Conservation (phyloP, 2,888 invertebrate genomes). For the Heliconius charithonia region DNA sequence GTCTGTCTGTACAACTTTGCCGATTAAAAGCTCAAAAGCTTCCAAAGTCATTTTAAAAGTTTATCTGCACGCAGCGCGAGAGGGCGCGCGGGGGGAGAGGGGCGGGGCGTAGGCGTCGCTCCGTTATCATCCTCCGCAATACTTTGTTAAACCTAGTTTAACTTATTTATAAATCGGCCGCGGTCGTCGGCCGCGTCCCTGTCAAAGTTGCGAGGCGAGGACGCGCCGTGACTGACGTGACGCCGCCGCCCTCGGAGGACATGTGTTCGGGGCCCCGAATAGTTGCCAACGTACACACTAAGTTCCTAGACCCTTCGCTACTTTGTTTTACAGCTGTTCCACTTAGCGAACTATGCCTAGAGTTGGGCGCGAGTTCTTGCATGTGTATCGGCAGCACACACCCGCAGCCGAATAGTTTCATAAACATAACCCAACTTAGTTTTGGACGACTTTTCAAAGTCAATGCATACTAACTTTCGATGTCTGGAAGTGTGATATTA, state of each 20-base stretch:
- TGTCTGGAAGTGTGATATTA: slow-evolving; percentile 82
- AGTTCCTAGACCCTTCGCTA: slow-evolving; percentile 84
- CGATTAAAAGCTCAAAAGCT: slow-evolving; percentile 85
- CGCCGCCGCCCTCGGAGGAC: slow-evolving; percentile 59
- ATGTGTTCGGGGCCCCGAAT: slow-evolving; percentile 66
- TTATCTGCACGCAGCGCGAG: slow-evolving; percentile 81
- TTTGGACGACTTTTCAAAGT: slow-evolving; percentile 84
- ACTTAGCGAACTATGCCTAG: slow-evolving; percentile 83
- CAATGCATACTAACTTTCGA: slow-evolving; percentile 84
- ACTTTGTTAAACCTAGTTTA: slow-evolving; percentile 82
- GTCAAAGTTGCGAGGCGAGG: slow-evolving; percentile 69
- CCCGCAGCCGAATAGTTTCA: slow-evolving; percentile 83
- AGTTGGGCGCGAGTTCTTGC: slow-evolving; percentile 83
- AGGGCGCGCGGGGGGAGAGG: slow-evolving; percentile 62
- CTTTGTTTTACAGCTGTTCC: slow-evolving; percentile 84
- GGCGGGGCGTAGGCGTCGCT: slow-evolving; percentile 69
- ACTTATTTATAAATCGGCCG: slow-evolving; percentile 79
- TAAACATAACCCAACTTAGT: slow-evolving; percentile 84
- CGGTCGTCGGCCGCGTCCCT: slow-evolving; percentile 68
- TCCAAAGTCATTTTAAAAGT: slow-evolving; percentile 85
- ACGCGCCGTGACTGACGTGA: slow-evolving; percentile 48
- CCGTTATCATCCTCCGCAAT: slow-evolving; percentile 79
- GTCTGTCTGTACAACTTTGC: slow-evolving; percentile 85
- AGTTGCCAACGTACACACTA: slow-evolving; percentile 77
- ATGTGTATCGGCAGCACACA: slow-evolving; percentile 82